Evolutionary conservation across 1,140 invertebrate species (phyloP).

Genomic region (Achatina immaculata): DNA sequence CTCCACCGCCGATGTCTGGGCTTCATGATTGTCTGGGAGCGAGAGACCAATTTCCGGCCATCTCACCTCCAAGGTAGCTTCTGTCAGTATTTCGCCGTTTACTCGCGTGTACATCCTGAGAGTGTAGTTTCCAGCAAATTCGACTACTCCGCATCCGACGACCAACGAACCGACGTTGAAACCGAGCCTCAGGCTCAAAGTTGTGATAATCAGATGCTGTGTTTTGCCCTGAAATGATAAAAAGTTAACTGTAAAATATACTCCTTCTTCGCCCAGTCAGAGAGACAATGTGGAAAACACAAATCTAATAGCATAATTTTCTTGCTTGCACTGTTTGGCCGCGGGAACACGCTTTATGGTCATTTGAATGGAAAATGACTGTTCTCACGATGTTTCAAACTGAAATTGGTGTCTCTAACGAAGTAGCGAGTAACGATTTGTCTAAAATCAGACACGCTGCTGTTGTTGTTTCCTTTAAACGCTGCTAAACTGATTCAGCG

Average conservation of each 20-base stretch:
- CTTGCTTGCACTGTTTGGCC: not conserved
- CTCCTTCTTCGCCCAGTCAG: not conserved
- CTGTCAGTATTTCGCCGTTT: conserved; percentile 48
- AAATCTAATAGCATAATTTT: not conserved
- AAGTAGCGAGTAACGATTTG: too few species aligned
- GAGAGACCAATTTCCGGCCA: conserved; percentile 53
- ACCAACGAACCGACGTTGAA: conserved; percentile 37
- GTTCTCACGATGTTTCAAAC: too few species aligned
- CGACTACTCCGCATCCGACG: conserved; percentile 53
- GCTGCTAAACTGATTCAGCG: too few species aligned
- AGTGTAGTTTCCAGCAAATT: conserved; percentile 49
- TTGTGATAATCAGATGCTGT: conserved; percentile 47
- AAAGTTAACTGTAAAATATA: not conserved
- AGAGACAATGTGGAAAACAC: not conserved
- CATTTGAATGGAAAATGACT: too few species aligned
- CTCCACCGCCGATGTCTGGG: conserved; percentile 47
- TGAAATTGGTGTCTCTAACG: too few species aligned
- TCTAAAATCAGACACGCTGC: too few species aligned
- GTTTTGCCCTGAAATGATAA: not conserved
- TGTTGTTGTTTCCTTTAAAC: too few species aligned
- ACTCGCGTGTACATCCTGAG: conserved; percentile 51
- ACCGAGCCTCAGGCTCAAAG: conserved; percentile 44
- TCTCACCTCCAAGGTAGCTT: conserved; percentile 43
- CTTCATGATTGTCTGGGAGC: conserved; percentile 49
- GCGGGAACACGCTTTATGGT: too few species aligned